phyloP scores from a whole-genome alignment of 2,888 invertebrate species.

The Tridacna gigas region DNA sequence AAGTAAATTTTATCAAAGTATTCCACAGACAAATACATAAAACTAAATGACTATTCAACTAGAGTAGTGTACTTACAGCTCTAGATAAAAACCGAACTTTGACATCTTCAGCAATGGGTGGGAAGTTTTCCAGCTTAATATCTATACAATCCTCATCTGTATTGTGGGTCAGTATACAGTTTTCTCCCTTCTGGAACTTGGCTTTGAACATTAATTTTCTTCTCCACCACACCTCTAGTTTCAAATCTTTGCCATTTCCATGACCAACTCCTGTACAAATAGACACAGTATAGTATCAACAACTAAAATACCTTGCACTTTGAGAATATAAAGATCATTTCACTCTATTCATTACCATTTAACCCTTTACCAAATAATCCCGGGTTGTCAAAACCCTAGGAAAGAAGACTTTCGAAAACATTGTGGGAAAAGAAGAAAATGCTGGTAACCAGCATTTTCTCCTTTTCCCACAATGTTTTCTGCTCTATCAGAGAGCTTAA shows the following conservation, averaged over 20 bases:
- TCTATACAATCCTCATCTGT: conserved; percentile 72
- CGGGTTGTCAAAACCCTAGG: too few species aligned
- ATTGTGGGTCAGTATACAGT: conserved; percentile 83
- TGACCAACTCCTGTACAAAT: conserved; percentile 82
- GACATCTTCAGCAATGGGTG: conserved; percentile 84
- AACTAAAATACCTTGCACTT: too few species aligned
- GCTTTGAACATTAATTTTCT: conserved; percentile 81
- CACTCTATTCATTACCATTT: too few species aligned
- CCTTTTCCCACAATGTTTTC: not conserved
- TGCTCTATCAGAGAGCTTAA: too few species aligned
- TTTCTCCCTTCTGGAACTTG: conserved; percentile 81
- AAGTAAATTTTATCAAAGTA: too few species aligned
- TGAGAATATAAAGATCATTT: too few species aligned
- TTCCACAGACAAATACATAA: too few species aligned
- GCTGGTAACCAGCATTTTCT: not conserved
- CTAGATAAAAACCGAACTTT: conserved; percentile 84
- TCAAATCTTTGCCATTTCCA: conserved; percentile 85
- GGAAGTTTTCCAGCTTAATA: conserved; percentile 74
- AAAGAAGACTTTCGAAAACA: not conserved
- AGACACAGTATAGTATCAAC: too few species aligned
- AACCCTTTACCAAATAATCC: too few species aligned
- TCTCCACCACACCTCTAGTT: conserved; percentile 81
- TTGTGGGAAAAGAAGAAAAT: conserved; percentile 6
- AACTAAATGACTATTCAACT: too few species aligned
- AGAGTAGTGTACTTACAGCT: conserved; percentile 76